A percentile compares a stretch with the other conserved stretches of the same genome.
Evolutionary conservation across 2,113 vertebrate genomes (phyloP).

Genomic region (Odontesthes bonariensis): DNA sequence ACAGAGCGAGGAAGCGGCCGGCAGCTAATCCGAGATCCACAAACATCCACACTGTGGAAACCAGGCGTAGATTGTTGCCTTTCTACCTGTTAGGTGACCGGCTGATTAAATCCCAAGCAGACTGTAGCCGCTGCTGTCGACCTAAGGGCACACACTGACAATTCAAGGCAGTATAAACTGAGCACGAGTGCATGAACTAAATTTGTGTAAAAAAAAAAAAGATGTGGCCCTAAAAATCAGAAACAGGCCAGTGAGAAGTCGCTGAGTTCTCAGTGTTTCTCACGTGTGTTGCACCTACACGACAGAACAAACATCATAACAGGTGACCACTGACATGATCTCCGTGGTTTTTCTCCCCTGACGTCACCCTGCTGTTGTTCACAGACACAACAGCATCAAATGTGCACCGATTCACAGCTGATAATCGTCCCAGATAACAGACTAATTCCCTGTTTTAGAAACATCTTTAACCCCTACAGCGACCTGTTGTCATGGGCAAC

Average conservation of each 20-base stretch:
- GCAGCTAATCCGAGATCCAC: conserved; percentile 13
- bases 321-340: background rate
- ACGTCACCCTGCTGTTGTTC: background rate
- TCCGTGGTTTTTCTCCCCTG: background rate
- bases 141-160: conserved; percentile 8
- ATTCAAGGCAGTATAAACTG: background rate
- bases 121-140: conserved; percentile 20
- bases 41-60: conserved; percentile 37
- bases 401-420: background rate
- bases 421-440: background rate
- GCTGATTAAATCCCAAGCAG: conserved; percentile 7
- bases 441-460: background rate
- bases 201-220: conserved; percentile 8
- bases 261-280: too few relatives aligned
- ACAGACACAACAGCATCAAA: background rate
- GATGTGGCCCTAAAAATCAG: background rate
- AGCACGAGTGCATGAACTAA: background rate
- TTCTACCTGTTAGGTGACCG: background rate
- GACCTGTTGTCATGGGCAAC: background rate
- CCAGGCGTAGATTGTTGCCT: conserved; percentile 6
- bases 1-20: conserved; percentile 5
- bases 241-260: too few relatives aligned
- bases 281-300: background rate
- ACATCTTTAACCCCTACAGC: background rate
- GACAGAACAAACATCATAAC: background rate